These are phyloP conservation scores for Lucilia sericata DNA, from an alignment of 1,140 invertebrate genomes.

Conservation along the genomic window DNA sequence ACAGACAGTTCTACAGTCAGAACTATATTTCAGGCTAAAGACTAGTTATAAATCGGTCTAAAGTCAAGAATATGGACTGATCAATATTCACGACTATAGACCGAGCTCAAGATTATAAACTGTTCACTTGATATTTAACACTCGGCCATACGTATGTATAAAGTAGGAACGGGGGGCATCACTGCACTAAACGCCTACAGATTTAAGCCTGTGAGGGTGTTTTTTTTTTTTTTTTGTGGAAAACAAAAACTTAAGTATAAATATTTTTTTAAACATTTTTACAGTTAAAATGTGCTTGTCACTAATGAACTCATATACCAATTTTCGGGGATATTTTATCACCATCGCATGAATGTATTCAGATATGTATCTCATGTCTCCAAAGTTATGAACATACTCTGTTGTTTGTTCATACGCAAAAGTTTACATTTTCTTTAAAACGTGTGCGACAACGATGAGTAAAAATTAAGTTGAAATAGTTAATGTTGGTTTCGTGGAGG, in stretches of 20 bases:
- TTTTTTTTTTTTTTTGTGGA: no score
- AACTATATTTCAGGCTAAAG: no score
- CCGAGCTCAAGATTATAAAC: no score
- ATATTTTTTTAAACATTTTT: not conserved
- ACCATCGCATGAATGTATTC: not conserved
- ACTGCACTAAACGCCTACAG: no score
- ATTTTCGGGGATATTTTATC: not conserved
- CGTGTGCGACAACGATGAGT: not conserved
- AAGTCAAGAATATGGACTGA: no score
- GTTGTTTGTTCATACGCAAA: not conserved
- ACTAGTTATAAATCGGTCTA: no score
- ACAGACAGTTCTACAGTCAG: no score
- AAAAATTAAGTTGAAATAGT: not conserved
- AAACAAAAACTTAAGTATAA: not conserved
- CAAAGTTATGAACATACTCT: not conserved
- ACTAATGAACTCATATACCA: constrained; percentile 5
- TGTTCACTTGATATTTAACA: no score
- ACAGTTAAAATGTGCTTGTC: not conserved
- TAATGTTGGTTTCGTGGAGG: not conserved
- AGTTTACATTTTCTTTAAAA: not conserved
- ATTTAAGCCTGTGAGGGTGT: no score
- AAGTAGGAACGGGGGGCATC: no score
- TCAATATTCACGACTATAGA: no score
- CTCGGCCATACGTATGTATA: no score
- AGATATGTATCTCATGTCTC: constrained; percentile 9